These are phyloP conservation scores for Onthophagus sagittarius DNA, from an alignment of 2,888 invertebrate species.

Conservation along the genomic window DNA sequence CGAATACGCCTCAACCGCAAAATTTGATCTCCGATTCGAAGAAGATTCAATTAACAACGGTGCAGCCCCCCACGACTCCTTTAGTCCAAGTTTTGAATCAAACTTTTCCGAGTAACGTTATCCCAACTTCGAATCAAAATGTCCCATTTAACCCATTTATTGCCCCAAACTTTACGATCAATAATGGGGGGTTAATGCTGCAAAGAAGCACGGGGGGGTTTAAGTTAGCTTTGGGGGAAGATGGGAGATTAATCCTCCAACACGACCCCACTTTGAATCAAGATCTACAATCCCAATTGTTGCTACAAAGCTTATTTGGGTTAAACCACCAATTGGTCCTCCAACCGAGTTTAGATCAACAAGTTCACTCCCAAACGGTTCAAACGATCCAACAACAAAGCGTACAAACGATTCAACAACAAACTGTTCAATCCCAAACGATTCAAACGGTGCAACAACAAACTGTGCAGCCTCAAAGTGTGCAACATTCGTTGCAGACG, in stretches of 20 bases:
- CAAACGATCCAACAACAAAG: conserved; percentile 49
- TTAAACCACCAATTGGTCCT: conserved; percentile 43
- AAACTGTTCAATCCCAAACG: conserved; percentile 48
- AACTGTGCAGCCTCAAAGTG: conserved; percentile 44
- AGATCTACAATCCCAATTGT: conserved; percentile 49
- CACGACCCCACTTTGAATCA: conserved; percentile 60
- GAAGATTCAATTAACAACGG: conserved; percentile 45
- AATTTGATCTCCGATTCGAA: conserved; percentile 29
- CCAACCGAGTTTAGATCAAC: conserved; percentile 47
- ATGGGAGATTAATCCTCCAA: conserved; percentile 62
- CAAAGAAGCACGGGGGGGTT: conserved; percentile 59
- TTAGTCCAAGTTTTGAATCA: conserved; percentile 47
- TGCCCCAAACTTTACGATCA: conserved; percentile 45
- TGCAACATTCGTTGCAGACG: conserved; percentile 39
- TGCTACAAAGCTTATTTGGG: conserved; percentile 47
- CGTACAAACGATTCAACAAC: conserved; percentile 48
- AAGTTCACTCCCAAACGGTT: conserved; percentile 47
- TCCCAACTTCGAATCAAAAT: conserved; percentile 35
- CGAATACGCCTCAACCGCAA: conserved; percentile 36
- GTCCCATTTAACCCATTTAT: conserved; percentile 44
- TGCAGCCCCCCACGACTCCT: conserved; percentile 44
- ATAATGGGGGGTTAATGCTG: conserved; percentile 50
- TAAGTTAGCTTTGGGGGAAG: conserved; percentile 63
- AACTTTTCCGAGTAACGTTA: conserved; percentile 45
- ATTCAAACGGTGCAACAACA: conserved; percentile 49